phyloP scores from a whole-genome alignment of 37 sponge, comb jelly and placozoan genomes.

The Tethya wilhelma region DNA sequence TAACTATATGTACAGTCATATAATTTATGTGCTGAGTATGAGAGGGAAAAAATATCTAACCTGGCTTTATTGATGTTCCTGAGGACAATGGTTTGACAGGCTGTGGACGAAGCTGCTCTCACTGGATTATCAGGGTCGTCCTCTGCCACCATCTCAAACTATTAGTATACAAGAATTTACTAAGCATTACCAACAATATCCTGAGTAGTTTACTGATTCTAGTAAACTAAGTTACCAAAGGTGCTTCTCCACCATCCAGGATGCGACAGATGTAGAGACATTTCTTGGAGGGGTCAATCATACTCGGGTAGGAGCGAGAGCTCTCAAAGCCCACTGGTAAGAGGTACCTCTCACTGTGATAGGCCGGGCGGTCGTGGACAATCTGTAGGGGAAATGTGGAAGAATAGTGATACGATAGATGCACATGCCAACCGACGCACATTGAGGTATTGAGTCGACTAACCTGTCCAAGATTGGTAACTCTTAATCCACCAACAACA shows the following conservation, averaged over 20 bases:
- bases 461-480: slow-evolving; percentile 75
- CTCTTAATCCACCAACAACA: slow-evolving; percentile 71
- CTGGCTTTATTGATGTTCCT: slow-evolving; percentile 84
- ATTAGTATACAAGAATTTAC: not conserved
- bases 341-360: slow-evolving; percentile 88
- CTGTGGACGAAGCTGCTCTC: slow-evolving; percentile 75
- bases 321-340: slow-evolving; percentile 84
- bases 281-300: slow-evolving; percentile 53
- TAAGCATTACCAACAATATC: not conserved
- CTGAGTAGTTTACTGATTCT: not conserved
- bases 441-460: not conserved
- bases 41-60: no score
- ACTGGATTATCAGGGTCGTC: slow-evolving; percentile 61
- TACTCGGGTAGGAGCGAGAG: slow-evolving; percentile 76
- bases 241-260: slow-evolving; percentile 77
- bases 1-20: no score
- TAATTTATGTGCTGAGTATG: no score
- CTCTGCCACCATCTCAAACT: slow-evolving; percentile 92
- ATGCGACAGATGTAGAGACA: slow-evolving; percentile 77
- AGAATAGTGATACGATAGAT: not conserved
- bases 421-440: not conserved
- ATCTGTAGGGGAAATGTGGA: slow-evolving; percentile 28
- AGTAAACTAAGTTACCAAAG: slow-evolving; percentile 61
- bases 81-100: slow-evolving; percentile 75
- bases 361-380: slow-evolving; percentile 65